phyloP scores from a whole-genome alignment of 2,113 vertebrate species.

The Bambusicola thoracicus region DNA sequence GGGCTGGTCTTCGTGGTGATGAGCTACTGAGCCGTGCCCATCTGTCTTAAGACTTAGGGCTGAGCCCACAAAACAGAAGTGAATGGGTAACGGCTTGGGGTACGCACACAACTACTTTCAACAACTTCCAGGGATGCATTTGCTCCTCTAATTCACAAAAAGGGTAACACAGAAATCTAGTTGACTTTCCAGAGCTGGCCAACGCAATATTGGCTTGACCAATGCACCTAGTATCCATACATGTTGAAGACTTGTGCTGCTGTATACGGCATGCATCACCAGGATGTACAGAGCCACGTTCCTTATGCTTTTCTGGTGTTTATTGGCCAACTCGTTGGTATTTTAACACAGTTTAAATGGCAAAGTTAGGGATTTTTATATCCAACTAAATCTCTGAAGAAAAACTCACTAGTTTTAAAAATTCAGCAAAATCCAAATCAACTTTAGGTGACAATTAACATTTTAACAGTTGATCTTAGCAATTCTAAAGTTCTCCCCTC shows the following conservation, averaged over 20 bases:
- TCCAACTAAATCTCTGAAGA: slow-evolving; percentile 63
- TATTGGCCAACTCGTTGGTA: slow-evolving; percentile 47
- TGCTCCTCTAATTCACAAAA: slow-evolving; percentile 34
- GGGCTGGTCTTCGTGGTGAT: background rate
- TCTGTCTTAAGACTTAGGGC: slow-evolving; percentile 1
- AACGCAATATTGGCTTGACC: background rate
- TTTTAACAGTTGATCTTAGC: slow-evolving; percentile 71
- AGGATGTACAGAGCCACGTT: background rate
- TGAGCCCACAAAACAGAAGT: slow-evolving; percentile 23
- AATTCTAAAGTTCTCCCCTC: slow-evolving; percentile 70
- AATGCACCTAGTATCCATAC: background rate
- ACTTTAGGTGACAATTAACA: slow-evolving; percentile 75
- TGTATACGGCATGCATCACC: background rate
- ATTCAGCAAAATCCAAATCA: slow-evolving; percentile 73
- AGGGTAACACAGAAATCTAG: slow-evolving; percentile 45
- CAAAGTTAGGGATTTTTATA: slow-evolving; percentile 62
- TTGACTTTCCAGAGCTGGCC: slow-evolving; percentile 10
- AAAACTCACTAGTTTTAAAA: slow-evolving; percentile 68
- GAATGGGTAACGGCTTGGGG: slow-evolving; percentile 1
- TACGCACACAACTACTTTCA: slow-evolving; percentile 61
- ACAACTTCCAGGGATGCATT: slow-evolving; percentile 44
- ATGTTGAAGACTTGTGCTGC: background rate
- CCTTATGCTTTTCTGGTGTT: background rate
- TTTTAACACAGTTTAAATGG: slow-evolving; percentile 67
- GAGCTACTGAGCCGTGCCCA: background rate